A percentile compares a stretch with the other conserved stretches of the same genome.
phyloP scores from a whole-genome alignment of 2,888 invertebrate genomes.

The Cephus pygmeus region DNA sequence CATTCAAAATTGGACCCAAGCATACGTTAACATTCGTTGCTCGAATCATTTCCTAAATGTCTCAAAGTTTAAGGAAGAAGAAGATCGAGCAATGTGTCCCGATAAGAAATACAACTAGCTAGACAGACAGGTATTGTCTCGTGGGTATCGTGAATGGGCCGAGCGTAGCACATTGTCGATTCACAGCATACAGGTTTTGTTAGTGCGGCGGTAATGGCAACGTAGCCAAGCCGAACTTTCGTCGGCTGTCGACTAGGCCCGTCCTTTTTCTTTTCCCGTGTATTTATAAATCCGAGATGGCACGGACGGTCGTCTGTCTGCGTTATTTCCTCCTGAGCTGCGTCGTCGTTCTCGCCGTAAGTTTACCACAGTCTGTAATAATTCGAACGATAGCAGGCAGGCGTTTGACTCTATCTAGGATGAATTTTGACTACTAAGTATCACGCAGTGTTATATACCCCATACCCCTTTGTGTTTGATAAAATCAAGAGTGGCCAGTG shows the following conservation, averaged over 20 bases:
- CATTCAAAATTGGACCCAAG: background rate
- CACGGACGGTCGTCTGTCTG: slow-evolving; percentile 43
- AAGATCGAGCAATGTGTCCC: background rate
- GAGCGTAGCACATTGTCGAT: background rate
- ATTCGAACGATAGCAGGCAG: background rate
- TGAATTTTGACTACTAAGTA: background rate
- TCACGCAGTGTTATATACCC: background rate
- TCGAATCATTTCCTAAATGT: background rate
- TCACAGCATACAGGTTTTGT: background rate
- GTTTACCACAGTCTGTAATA: slow-evolving; percentile 27
- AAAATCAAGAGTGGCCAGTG: background rate
- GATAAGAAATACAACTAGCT: background rate
- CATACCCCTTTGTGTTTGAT: background rate
- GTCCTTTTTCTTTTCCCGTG: background rate
- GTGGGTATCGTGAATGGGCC: background rate
- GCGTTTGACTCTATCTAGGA: background rate
- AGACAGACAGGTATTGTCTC: background rate
- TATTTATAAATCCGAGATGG: slow-evolving; percentile 38
- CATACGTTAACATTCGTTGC: background rate
- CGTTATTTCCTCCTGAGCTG: slow-evolving; percentile 48
- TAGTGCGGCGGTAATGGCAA: slow-evolving; percentile 12
- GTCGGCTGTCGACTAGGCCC: background rate
- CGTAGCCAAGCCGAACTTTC: slow-evolving; percentile 11
- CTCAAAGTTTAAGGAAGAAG: background rate
- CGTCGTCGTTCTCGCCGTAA: slow-evolving; percentile 51